Conservation (phyloP, 2,797 vertebrate species). For the Trachurus trachurus region DNA sequence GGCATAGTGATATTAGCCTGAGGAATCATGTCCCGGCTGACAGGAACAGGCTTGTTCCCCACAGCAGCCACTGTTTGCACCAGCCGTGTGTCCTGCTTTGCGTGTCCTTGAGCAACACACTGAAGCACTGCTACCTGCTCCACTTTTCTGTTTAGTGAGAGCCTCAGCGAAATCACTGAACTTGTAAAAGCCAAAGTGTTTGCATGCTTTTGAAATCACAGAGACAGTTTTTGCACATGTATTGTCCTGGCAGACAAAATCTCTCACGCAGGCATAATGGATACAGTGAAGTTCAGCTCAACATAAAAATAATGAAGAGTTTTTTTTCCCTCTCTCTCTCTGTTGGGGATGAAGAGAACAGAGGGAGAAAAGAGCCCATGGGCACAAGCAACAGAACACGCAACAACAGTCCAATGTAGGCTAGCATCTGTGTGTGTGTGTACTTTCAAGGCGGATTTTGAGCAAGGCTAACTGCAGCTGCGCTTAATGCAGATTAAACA, state of each 20-base stretch:
- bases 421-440: slow-evolving; percentile 63
- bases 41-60: slow-evolving; percentile 44
- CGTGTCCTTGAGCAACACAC: slow-evolving; percentile 57
- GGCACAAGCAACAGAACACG: slow-evolving; percentile 74
- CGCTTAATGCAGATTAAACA: slow-evolving; percentile 43
- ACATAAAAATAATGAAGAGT: slow-evolving; percentile 58
- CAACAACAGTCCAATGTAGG: slow-evolving; percentile 67
- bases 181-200: slow-evolving; percentile 30
- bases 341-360: slow-evolving; percentile 62
- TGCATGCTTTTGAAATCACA: slow-evolving; percentile 23
- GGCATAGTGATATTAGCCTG: slow-evolving; percentile 44
- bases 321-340: slow-evolving; percentile 7
- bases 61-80: slow-evolving; percentile 28
- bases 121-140: slow-evolving; percentile 42
- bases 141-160: slow-evolving; percentile 38
- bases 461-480: slow-evolving; percentile 54
- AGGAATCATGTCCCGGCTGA: slow-evolving; percentile 43
- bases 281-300: slow-evolving; percentile 48
- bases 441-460: slow-evolving; percentile 42
- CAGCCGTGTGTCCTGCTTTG: slow-evolving; percentile 55
- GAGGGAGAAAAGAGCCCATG: slow-evolving; percentile 68
- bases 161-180: slow-evolving; percentile 23
- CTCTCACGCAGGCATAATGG: slow-evolving; percentile 53
- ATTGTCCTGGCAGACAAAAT: slow-evolving; percentile 41
- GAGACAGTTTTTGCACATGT: not conserved